Evolutionary conservation across 2,113 vertebrate genomes (phyloP), one percentile per base, ranked within the genome.

Genomic region (Alces alces): DNA sequence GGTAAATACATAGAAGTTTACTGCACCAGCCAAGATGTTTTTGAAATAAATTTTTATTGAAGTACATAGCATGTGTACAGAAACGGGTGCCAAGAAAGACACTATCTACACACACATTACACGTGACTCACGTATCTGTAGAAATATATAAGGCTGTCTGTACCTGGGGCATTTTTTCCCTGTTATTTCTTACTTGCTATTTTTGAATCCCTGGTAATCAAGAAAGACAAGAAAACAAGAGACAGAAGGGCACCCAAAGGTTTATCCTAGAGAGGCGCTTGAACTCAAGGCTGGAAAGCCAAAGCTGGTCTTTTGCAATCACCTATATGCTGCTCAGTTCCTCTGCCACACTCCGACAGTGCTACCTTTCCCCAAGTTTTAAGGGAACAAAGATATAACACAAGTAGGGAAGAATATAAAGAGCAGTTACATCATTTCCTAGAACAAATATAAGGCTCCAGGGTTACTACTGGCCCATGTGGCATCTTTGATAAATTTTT

Each of bases 41-140:
- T 50, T 7, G 30, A 96, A 96, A 57, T 52, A 70, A 33, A 82
- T n/a, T 58, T 97, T 94, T 93, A 94, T 89, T 96, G 57, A 92
- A 79, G 27, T 55, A 92, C 2, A 89, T 5, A 89, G 57, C 36
- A 61, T 54, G 70, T 23, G 79, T 54, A 87, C 27, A 86, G 14
- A 95, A 73, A 43, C 15, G 33, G 7, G 4, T 55, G 21, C 33
- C 19, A 92, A 43, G 21, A 92, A 84, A 84, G n/a, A 85, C 30
- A 39, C 21, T 90, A 27, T 33, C 64, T 91, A 28, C 33, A 47
- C n/a, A 8, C 13, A 50, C 2, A 85, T n/a, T 23, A 61, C 21
- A 73, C 30, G 21, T 13, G 70, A 64, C 27, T 78, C 13, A 43
- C 8, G 13, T 4, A 82, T 17, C 90, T 79, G 55, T 25, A 79